These are phyloP conservation scores for Centropristis striata DNA, from an alignment of 2,113 vertebrate genomes.

Conservation along the genomic window DNA sequence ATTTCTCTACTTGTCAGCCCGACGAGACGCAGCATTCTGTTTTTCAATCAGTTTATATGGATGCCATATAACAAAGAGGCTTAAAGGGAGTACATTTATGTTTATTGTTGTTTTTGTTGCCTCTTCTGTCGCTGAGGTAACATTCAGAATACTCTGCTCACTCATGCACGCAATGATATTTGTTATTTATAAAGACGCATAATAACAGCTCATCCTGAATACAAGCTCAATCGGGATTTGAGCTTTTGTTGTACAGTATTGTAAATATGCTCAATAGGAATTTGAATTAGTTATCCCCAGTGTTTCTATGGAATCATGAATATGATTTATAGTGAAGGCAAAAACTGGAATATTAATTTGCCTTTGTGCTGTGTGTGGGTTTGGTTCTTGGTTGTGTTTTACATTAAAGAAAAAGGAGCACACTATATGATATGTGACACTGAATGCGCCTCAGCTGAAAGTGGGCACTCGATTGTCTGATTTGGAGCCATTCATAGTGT, in stretches of 20 bases:
- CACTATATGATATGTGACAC: slow-evolving; percentile 31
- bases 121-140: slow-evolving; percentile 52
- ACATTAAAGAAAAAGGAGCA: slow-evolving; percentile 62
- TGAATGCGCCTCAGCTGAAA: slow-evolving; percentile 55
- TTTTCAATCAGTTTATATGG: slow-evolving; percentile 27
- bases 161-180: slow-evolving; percentile 40
- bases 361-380: slow-evolving; percentile 24
- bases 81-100: slow-evolving; percentile 51
- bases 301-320: slow-evolving; percentile 45
- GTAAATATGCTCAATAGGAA: slow-evolving; percentile 60
- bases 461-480: slow-evolving; percentile 57
- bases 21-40: slow-evolving; percentile 34
- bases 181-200: slow-evolving; percentile 55
- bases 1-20: slow-evolving; percentile 19
- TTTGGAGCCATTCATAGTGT: slow-evolving; percentile 39
- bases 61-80: slow-evolving; percentile 35
- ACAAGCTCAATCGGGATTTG: slow-evolving; percentile 31
- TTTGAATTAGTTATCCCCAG: slow-evolving; percentile 44
- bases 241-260: slow-evolving; percentile 42
- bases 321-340: slow-evolving; percentile 40
- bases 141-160: slow-evolving; percentile 30
- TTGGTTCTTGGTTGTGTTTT: slow-evolving; percentile 31
- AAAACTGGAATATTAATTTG: slow-evolving; percentile 40
- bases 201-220: slow-evolving; percentile 58
- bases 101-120: slow-evolving; percentile 38